Evolutionary conservation across 2,888 invertebrate species (phyloP).

Genomic region (Neuroscelio doddi): DNA sequence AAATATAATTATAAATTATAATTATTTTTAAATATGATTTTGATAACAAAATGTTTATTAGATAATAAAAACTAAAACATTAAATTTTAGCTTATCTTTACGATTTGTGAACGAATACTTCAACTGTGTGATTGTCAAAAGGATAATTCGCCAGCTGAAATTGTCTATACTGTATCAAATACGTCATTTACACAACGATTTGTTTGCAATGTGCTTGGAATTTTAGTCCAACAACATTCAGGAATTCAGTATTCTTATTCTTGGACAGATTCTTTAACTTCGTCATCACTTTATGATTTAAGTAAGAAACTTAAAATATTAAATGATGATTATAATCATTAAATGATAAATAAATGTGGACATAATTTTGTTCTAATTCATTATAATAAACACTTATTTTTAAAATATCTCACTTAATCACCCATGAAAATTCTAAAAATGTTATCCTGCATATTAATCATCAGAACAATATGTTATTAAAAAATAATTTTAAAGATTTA

Average conservation of each 20-base stretch:
- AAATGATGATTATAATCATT: too few relatives aligned
- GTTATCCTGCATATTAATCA: too few relatives aligned
- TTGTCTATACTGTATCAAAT: constrained; percentile 74
- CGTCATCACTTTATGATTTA: constrained; percentile 62
- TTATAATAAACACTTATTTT: background rate
- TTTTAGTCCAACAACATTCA: constrained; percentile 56
- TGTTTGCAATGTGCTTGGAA: constrained; percentile 72
- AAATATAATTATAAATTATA: too few relatives aligned
- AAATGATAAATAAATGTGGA: too few relatives aligned
- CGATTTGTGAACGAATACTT: constrained; percentile 84
- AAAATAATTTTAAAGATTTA: constrained; percentile 1
- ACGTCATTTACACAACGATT: constrained; percentile 77
- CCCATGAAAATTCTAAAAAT: too few relatives aligned
- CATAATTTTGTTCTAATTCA: too few relatives aligned
- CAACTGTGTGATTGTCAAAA: constrained; percentile 79
- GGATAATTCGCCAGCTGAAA: constrained; percentile 71
- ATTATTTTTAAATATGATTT: too few relatives aligned
- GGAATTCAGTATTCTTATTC: constrained; percentile 63
- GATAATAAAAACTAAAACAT: constrained; percentile 6
- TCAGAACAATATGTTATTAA: too few relatives aligned
- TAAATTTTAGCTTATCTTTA: constrained; percentile 81
- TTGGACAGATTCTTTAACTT: constrained; percentile 64
- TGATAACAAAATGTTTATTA: background rate
- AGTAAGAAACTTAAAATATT: constrained; percentile 49
- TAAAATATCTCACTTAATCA: too few relatives aligned